Base-by-base conservation (phyloP, 1,140 invertebrate species). In the Laupala kohalensis region DNA sequence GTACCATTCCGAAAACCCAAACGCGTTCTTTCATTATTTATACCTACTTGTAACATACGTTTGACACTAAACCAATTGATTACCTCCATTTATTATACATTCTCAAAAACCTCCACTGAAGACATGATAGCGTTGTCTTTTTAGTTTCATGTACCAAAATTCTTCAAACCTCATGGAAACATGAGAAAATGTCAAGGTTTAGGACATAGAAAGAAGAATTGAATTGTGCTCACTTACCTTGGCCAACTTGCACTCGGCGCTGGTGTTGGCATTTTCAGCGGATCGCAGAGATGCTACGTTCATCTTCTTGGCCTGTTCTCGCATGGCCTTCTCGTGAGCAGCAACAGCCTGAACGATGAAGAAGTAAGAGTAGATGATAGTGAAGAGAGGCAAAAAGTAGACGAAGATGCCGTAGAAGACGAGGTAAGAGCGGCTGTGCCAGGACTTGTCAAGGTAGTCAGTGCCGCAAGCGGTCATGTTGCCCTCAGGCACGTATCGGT, bases 261-360 rank as follows among this genome's bases (percentile, higher is more conserved):
- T 90, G 67, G 86, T 85, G 72, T 85, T 84, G 25, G 85, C 82
- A 74, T 85, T 83, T 75, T 91, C 89, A 26, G 86, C 83, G 13
- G 89, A 88, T 77, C 90, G 80, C 69, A 92, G 80, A 2, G 90
- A 92, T 68, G 90, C 86, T 12, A 93, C 90, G 77, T 92, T 92
- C 90, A 92, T 93, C 80, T 92, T 92, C 80, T 92, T 92, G 3
- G 90, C 91, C 80, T 92, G 90, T 77, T 92, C 90, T 70, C 89
- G 80, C 89, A 95, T 92, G 62, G 85, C 83, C 79, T 89, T 89
- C 78, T 94, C 92, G 77, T 95, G 92, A 71, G 88, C 87, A 25
- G 87, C 84, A 24, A 94, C 91, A 68, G 92, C 89, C 82, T 88
- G 85, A 67, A 90, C 83, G 76, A 91, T 91, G 79, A 87, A 86